Conservation (phyloP, 1,140 invertebrate genomes). For the Apis laboriosa region DNA sequence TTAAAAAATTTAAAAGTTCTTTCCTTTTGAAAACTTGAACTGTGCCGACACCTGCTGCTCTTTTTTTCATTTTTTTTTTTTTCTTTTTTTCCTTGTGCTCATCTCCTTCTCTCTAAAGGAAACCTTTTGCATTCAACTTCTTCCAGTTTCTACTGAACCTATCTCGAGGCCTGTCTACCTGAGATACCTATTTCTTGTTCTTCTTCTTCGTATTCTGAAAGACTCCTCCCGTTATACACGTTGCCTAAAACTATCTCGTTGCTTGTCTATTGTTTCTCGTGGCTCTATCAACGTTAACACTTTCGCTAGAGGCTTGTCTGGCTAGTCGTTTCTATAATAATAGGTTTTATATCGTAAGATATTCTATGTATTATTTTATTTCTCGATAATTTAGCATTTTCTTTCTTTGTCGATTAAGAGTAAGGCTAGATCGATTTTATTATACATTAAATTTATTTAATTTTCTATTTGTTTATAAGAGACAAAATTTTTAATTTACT, state of each 20-base stretch:
- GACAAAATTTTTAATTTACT: neutral
- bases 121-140: constrained; percentile 47
- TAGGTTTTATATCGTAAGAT: neutral
- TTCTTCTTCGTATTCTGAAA: constrained; percentile 28
- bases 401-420: neutral
- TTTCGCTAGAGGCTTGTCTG: neutral
- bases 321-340: neutral
- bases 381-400: neutral
- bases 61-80: neutral
- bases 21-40: constrained; percentile 46
- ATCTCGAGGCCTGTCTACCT: constrained; percentile 43
- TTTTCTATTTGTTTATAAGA: too few relatives aligned
- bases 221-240: constrained; percentile 28
- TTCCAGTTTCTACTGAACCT: constrained; percentile 53
- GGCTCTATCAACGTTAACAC: constrained; percentile 42
- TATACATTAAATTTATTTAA: too few relatives aligned
- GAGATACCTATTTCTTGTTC: constrained; percentile 25
- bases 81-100: neutral
- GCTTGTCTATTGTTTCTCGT: constrained; percentile 40
- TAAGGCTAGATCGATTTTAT: too few relatives aligned
- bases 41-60: constrained; percentile 49
- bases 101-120: constrained; percentile 15
- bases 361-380: neutral
- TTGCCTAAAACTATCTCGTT: constrained; percentile 46
- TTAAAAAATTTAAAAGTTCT: constrained; percentile 52